Conservation (phyloP, 2,888 invertebrate genomes). For the Amphipoea oculea region DNA sequence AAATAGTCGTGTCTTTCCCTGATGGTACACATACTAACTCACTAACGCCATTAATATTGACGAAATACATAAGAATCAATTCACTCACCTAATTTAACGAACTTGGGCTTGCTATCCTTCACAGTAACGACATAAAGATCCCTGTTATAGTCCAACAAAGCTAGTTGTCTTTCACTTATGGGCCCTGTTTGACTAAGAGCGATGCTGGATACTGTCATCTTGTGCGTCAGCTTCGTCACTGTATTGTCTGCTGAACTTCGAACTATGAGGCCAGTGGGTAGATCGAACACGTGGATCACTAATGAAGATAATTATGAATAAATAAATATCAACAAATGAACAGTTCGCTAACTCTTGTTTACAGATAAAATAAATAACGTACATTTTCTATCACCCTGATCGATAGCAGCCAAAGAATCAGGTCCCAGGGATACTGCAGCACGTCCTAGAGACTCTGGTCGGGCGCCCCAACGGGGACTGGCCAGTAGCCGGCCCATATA, state of each 20-base stretch:
- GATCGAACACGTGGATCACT: constrained; percentile 96
- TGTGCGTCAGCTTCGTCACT: constrained; percentile 93
- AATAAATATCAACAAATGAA: neutral
- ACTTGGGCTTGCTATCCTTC: constrained; percentile 91
- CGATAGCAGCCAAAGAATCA: constrained; percentile 96
- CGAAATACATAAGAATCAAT: neutral
- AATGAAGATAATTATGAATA: constrained; percentile 60
- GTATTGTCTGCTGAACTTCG: constrained; percentile 93
- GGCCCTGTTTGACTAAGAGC: constrained; percentile 96
- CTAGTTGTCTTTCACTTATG: constrained; percentile 94
- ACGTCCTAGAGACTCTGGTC: constrained; percentile 94
- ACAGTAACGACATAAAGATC: constrained; percentile 96
- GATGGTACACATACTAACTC: neutral
- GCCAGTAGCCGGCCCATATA: constrained; percentile 97
- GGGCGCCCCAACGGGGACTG: constrained; percentile 96
- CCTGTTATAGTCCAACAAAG: constrained; percentile 96
- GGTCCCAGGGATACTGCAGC: constrained; percentile 95
- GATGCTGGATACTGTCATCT: constrained; percentile 94
- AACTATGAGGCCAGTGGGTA: constrained; percentile 92
- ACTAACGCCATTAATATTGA: neutral
- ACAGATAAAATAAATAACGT: constrained; percentile 55
- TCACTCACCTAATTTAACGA: constrained; percentile 93
- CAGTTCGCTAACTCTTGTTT: neutral
- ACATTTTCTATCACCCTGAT: constrained; percentile 96
- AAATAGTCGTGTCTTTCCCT: neutral